A percentile compares a stretch with the other conserved stretches of the same genome.
phyloP scores from a whole-genome alignment of 2,113 vertebrate genomes.

The Sprattus sprattus region DNA sequence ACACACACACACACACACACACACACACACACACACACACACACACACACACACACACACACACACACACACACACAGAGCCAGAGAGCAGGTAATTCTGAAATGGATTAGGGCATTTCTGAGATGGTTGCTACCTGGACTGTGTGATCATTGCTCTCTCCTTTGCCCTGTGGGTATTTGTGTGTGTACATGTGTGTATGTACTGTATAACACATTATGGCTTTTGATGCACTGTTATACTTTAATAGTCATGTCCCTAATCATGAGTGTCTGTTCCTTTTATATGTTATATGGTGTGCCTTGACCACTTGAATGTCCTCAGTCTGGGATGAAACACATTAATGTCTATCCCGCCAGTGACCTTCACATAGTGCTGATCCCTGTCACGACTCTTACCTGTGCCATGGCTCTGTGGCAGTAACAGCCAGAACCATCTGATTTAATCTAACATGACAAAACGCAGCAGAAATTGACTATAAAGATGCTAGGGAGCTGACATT shows the following conservation, averaged over 20 bases:
- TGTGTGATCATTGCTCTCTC: background rate
- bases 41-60: background rate
- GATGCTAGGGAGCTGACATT: background rate
- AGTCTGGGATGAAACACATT: background rate
- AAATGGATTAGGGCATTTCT: background rate
- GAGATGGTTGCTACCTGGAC: background rate
- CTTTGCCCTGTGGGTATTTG: background rate
- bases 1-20: background rate
- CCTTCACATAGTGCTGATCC: background rate
- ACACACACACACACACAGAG: background rate
- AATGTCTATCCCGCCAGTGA: background rate
- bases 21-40: background rate
- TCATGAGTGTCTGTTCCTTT: background rate
- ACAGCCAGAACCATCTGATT: background rate
- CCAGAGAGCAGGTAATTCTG: background rate
- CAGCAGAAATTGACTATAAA: slow-evolving; percentile 1
- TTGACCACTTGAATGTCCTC: background rate
- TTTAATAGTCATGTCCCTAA: background rate
- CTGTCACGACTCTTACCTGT: background rate
- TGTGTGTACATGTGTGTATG: background rate
- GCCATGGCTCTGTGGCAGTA: background rate
- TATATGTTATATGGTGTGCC: background rate
- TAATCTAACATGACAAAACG: background rate
- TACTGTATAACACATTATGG: background rate
- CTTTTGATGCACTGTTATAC: background rate